Evolutionary conservation across 2,888 invertebrate genomes (phyloP), one percentile per base, ranked within the genome.

Genomic region (Yponomeuta plumbellus): DNA sequence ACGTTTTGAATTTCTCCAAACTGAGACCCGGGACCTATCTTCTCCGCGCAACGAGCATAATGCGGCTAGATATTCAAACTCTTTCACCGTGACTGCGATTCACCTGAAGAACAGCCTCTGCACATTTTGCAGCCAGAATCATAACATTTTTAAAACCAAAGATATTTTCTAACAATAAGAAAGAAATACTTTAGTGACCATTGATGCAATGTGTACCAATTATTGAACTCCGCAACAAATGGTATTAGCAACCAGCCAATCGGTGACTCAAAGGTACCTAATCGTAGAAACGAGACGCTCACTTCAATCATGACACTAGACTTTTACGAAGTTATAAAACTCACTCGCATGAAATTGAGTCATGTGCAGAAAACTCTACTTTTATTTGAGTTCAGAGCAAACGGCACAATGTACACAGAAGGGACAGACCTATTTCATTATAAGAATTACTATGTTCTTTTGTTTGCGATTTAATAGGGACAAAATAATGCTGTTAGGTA

Each of bases 321-420:
- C 40, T 39, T 52, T 63, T 23, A 44, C 63, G 44, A 26, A 63
- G 21, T 44, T 63, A 63, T 63, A 63, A 63, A 63, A 63, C 22
- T 21, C 63, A 63, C 21, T 40, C 40, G 40, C 17, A 11, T 40
- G 20, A 20, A 63, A 40, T 21, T 61, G 61, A 1, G 61, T 22
- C 63, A 63, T 63, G 63, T 44, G 63, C 63, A 44, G 21, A 22
- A 61, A 61, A 20, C 44, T 61, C 26, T 17, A 21, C 21, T 63
- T 44, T 63, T 63, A 63, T 63, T 52, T 63, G 40, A 63, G 40
- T 63, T 63, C 20, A 20, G 39, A 62, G 13, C 39, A 20, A 62
- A 59, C 59, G 59, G 22, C 22, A 21, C 23, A 59, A 23, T 59
- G 59, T 59, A 59, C 21, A 59, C 59, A 20, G 8, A 23, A 59